Evolutionary conservation across 2,797 vertebrate genomes (phyloP), one percentile per base, ranked within the genome.

Genomic region (Thaleichthys pacificus): DNA sequence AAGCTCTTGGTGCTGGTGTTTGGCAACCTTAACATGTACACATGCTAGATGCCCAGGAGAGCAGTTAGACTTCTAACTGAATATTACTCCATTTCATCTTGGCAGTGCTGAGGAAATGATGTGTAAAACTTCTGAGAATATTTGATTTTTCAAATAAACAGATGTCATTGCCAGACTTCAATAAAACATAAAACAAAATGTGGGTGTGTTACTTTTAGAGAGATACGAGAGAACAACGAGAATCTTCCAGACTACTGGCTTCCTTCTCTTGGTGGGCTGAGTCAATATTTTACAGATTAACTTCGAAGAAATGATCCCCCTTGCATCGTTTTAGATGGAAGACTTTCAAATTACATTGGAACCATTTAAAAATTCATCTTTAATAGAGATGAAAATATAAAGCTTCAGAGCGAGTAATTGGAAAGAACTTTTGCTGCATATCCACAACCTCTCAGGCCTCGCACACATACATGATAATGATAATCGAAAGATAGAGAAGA

Each of bases 391-490:
- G 87, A 89, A 91, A 92, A 91, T 80, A 88, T 88, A 84, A 83
- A 80, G 86, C 88, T 84, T 81, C 84, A 78, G 81, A 92, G 90
- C 82, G 83, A 74, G 84, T 91, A 92, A 93, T 91, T 93, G 92
- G 87, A 89, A 89, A 82, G 86, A 93, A 91, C 85, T 89, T 86
- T 86, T 54, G 79, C 86, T 84, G 85, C 83, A 81, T 71, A 66
- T 87, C 83, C 72, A 76, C 66, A 82, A 83, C 83, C 87, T 89
- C 88, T 89, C 87, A 86, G 87, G 87, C 88, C 88, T 90, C 87
- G 83, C 88, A 91, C 90, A 85, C 86, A 90, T 91, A 91, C 82
- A 89, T 85, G 90, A 90, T 92, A 92, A 92, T 90, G 89, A 89
- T 91, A 92, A 92, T 92, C 90, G 86, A 92, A 93, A 91, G 89